Base-by-base conservation (phyloP, 1,140 invertebrate genomes). In the Whitmania pigra region DNA sequence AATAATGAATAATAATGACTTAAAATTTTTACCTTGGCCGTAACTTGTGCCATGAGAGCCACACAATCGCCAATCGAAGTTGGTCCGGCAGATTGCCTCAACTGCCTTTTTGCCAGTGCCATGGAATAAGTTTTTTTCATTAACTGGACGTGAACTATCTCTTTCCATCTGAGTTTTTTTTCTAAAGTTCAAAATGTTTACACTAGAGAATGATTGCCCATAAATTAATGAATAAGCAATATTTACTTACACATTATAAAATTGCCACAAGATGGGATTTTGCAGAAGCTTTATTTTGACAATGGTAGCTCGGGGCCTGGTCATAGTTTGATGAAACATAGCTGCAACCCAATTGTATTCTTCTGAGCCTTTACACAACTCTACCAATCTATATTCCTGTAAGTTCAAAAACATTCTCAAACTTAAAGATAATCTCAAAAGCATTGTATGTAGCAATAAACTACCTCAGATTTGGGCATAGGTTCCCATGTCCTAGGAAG, bases 51-150 rank as follows among this genome's bases (percentile, higher is more conserved):
- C 80, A 75, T 81, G 76, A 15, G 53, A 78, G 29, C 80, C 80
- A 75, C 78, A 79, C 1, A 81, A 54, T 40, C 80, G 68, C 79
- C 79, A 80, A 73, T 81, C 80, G 75, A 81, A 81, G 17, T 79
- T 79, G 54, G 78, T 77, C 43, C 74, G 76, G 72, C 77, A 79
- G 31, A 81, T 81, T 31, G 78, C 76, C 25, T 79, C 77, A 60
- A 79, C 73, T 13, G 76, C 76, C 27, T 76, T 74, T 20, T 67
- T 66, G 1, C 74, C 69, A 11, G 80, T 80, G 17, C 80, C 80
- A 71, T 81, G 80, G 67, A 79, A 81, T 27, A 81, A 74, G 18
- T 73, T 70, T 31, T 73, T 74, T 69, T 80, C 78, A n/a, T 6
- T 36, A 22, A 70, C 69, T 25, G 36, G 36, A 25, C 49, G 40